Percentiles rank a stretch among this genome's conserved stretches.
Evolutionary conservation across 1,140 invertebrate genomes (phyloP).

Genomic region (Drosophila pachea): DNA sequence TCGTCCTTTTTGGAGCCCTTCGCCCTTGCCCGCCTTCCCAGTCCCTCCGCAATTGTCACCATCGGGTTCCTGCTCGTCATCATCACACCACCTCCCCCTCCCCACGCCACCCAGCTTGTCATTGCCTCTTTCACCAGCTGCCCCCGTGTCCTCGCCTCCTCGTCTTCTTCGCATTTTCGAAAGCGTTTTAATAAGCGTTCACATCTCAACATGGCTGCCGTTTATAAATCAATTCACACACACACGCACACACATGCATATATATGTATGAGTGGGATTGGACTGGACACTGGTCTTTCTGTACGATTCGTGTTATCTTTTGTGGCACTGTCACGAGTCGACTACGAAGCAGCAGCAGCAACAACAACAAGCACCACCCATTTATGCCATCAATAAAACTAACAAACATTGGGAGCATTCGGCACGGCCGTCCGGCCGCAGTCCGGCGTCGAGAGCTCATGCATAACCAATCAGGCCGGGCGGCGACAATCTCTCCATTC

Average conservation of each 20-base stretch:
- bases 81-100: too few relatives aligned
- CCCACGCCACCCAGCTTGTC: too few relatives aligned
- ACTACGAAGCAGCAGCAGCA: background rate
- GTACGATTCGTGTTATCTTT: conserved; percentile 33
- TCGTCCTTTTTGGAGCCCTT: too few relatives aligned
- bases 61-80: too few relatives aligned
- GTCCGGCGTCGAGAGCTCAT: conserved; percentile 1
- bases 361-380: conserved; percentile 23
- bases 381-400: conserved; percentile 65
- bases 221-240: conserved; percentile 41
- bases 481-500: background rate
- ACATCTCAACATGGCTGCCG: conserved; percentile 20
- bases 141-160: too few relatives aligned
- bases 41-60: too few relatives aligned
- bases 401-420: conserved; percentile 38
- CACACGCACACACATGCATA: background rate
- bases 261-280: conserved; percentile 1
- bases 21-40: too few relatives aligned
- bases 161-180: conserved; percentile 19
- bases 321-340: conserved; percentile 29
- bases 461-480: conserved; percentile 1
- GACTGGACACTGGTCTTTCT: conserved; percentile 9
- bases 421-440: background rate
- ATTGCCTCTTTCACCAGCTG: too few relatives aligned
- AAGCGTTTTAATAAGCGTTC: conserved; percentile 23